These are phyloP conservation scores for Mustelus asterias DNA, from an alignment of 2,113 vertebrate genomes.

Conservation along the genomic window DNA sequence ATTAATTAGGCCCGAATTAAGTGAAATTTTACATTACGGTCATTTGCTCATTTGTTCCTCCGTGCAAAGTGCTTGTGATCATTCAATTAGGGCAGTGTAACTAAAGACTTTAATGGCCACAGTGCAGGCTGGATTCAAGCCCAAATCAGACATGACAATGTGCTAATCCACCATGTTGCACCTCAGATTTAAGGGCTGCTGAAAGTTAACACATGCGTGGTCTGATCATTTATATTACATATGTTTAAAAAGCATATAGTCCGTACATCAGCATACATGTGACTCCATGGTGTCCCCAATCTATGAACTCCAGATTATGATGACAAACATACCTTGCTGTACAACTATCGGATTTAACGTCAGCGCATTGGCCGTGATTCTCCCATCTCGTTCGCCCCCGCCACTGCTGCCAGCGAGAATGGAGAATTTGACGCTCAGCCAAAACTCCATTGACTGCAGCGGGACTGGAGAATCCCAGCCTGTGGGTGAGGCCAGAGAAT, in stretches of 20 bases:
- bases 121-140: background rate
- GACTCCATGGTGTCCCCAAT: background rate
- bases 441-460: too few relatives aligned
- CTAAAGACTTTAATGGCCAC: background rate
- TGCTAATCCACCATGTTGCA: background rate
- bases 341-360: background rate
- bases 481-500: too few relatives aligned
- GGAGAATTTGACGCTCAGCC: too few relatives aligned
- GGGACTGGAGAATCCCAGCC: too few relatives aligned
- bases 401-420: too few relatives aligned
- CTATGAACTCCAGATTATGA: constrained; percentile 3
- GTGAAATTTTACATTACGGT: background rate
- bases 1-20: background rate
- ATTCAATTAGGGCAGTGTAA: background rate
- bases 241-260: background rate
- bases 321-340: background rate
- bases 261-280: background rate
- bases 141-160: background rate
- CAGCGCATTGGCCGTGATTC: too few relatives aligned
- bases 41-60: background rate
- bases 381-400: too few relatives aligned
- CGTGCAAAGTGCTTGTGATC: background rate
- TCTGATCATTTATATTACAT: background rate
- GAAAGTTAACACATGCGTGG: background rate
- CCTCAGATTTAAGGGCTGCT: background rate